Evolutionary conservation across 1,140 invertebrate genomes (phyloP), one percentile per base, ranked within the genome.

Genomic region (Panonychus citri): DNA sequence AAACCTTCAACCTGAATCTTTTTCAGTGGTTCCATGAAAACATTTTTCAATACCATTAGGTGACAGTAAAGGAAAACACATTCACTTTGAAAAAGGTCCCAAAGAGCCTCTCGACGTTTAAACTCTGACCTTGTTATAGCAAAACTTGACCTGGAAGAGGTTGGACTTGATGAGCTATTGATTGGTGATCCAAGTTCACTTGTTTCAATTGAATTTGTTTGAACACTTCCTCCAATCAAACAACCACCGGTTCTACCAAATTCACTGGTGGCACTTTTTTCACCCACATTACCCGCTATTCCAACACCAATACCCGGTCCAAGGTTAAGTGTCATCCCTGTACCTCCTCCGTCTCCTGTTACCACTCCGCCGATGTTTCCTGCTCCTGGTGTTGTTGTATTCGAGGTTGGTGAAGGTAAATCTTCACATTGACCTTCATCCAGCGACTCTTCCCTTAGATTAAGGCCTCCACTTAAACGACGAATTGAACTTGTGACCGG

Each of bases 61-160:
- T 81, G 79, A 61, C 78, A 76, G 39, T 78, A 73, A 19, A 81
- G 72, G 65, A 81, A 81, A 26, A 77, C 71, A 62, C 76, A 75
- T 68, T 81, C 78, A 55, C 74, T 76, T 65, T 79, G 79, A 65
- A 81, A 81, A 0, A 81, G 67, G 68, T 81, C 79, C 79, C 79
- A 81, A 5, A 81, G 71, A 8, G 78, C 76, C 65, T 80, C 77
- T 43, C 59, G 53, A 52, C 64, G 55, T 27, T 62, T 61, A 4
- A 56, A 54, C 51, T 64, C 64, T 21, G 56, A 52, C 34, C 60
- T 49, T 1, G 58, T 53, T 12, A 59, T 39, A 15, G 60, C 58
- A n/a, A 59, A 21, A 26, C 49, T 57, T 7, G 37, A 51, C 26
- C 61, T 19, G 19, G 50, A 60, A 19, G 56, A 54, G 39, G 24